Evolutionary conservation across 2,797 vertebrate species (phyloP).

Genomic region (Mico argentatus): DNA sequence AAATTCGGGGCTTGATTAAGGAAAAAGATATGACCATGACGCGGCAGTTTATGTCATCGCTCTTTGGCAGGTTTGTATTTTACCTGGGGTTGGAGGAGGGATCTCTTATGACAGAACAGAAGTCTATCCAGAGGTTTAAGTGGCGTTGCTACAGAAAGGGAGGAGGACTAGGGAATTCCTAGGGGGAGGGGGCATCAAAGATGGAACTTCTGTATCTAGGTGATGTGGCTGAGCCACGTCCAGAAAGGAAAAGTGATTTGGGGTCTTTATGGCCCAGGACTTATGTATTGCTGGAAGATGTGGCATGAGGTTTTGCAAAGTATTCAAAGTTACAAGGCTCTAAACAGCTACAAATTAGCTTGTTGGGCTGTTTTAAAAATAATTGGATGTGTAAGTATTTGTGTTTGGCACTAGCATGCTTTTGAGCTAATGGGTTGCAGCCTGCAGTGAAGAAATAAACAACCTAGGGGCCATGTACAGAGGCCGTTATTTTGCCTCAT

Average conservation of each 20-base stretch:
- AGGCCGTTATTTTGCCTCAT: background rate
- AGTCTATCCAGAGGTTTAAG: background rate
- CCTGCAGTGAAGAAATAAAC: background rate
- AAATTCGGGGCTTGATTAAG: background rate
- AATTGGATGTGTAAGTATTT: background rate
- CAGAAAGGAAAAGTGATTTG: background rate
- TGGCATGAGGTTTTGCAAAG: background rate
- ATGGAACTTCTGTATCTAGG: too few relatives aligned
- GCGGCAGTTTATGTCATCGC: background rate
- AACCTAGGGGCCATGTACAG: background rate
- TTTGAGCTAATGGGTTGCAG: background rate
- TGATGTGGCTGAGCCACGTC: background rate
- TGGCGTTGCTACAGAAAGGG: background rate
- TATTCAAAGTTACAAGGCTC: background rate
- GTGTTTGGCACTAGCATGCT: background rate
- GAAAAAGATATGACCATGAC: background rate
- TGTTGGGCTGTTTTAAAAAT: background rate
- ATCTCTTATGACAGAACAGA: background rate
- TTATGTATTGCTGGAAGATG: background rate
- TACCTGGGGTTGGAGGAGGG: accelerated
- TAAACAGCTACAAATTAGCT: background rate
- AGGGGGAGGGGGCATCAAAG: background rate
- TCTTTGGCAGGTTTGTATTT: background rate
- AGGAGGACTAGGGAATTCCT: background rate
- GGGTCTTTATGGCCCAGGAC: background rate